Evolutionary conservation across 2,888 invertebrate genomes (phyloP), one percentile per base, ranked within the genome.

Genomic region (Chloromyia formosa): DNA sequence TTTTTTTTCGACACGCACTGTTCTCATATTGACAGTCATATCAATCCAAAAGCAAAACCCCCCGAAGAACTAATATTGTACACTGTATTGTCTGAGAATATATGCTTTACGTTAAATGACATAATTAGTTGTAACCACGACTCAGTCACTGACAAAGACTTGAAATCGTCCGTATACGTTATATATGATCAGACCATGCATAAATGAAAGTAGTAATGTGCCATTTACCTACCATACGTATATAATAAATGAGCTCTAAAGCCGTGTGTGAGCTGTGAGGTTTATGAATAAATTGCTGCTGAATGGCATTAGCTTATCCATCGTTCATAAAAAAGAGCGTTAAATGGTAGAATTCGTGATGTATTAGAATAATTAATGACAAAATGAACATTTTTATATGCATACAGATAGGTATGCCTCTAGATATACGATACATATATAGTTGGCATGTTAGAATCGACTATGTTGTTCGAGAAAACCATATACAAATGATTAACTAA

Each of bases 101-200:
- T 35, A 35, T 35, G 14, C 40, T 64, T 64, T 40, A 42, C 14
- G 42, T 23, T 35, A 64, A 64, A 64, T 40, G 62, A 64, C 62
- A 64, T 40, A 64, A 64, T 64, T 64, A 64, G 42, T 23, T 40
- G 23, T 18, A 18, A 42, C 40, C 42, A 64, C 62, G 56, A 56
- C 56, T 56, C 27, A 35, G 27, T 35, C 27, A 35, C 27, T 35
- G 2, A 35, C 22, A 20, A 56, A 56, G 56, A 56, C 56, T 56
- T 56, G 10, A 16, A 56, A 56, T 56, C 56, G 20, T 56, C 5
- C 16, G 56, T 35, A 35, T 35, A 35, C 27, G 27, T 35, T 35
- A 35, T 35, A 35, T 35, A 35, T 7, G 27, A 35, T 35, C 27
- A 35, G 27, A 35, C 27, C 27, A 35, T 35, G 27, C 27, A 35